phyloP scores from a whole-genome alignment of 2,888 invertebrate genomes.

The Hyles lineata region DNA sequence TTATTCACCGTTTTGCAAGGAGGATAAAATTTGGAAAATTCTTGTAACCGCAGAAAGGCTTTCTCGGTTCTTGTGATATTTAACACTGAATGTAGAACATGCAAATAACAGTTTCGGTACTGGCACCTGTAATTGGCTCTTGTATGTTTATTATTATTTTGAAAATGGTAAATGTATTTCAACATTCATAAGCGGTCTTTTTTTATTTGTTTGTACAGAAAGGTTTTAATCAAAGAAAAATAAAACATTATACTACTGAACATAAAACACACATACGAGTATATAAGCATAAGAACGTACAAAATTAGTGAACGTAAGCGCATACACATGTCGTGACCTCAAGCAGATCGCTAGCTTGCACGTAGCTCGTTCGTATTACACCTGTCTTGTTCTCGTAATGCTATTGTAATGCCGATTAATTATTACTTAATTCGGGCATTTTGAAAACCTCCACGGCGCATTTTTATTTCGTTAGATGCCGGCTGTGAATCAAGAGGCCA shows the following conservation, averaged over 20 bases:
- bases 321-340: conserved; percentile 16
- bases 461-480: neutral
- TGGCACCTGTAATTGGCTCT: no score
- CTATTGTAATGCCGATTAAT: neutral
- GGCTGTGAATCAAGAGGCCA: no score
- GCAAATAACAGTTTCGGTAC: no score
- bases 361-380: conserved; percentile 9
- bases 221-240: no score
- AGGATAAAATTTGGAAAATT: neutral
- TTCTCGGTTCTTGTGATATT: neutral
- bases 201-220: no score
- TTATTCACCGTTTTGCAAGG: neutral
- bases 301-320: neutral
- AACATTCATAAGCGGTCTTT: no score
- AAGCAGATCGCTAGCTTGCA: neutral
- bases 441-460: neutral
- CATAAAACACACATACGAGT: no score
- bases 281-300: neutral
- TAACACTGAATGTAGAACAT: no score
- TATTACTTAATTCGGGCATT: neutral
- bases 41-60: neutral
- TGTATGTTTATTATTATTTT: no score
- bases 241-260: no score
- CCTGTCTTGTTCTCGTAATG: neutral
- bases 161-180: no score